These are phyloP conservation scores for Contarinia nasturtii DNA, from an alignment of 1,140 invertebrate species.

Conservation along the genomic window DNA sequence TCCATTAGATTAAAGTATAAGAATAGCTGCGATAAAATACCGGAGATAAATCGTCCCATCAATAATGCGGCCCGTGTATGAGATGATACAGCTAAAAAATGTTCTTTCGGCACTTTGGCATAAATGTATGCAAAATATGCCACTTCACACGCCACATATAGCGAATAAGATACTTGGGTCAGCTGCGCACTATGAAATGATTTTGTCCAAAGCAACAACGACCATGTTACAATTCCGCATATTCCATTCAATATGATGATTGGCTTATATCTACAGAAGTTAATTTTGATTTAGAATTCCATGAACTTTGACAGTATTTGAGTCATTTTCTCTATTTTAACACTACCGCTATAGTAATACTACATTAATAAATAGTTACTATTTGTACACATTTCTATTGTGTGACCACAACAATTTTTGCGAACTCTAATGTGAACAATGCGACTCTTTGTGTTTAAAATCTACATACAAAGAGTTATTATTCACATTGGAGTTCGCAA, in stretches of 20 bases:
- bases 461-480: too few relatives aligned
- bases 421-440: too few relatives aligned
- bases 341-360: too few relatives aligned
- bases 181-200: slow-evolving; percentile 41
- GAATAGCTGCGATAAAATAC: slow-evolving; percentile 38
- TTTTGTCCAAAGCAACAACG: slow-evolving; percentile 48
- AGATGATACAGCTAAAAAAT: slow-evolving; percentile 56
- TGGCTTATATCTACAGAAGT: slow-evolving; percentile 50
- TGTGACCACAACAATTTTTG: too few relatives aligned
- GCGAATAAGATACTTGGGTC: slow-evolving; percentile 50
- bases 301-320: background rate
- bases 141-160: slow-evolving; percentile 73
- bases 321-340: background rate
- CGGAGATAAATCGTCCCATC: slow-evolving; percentile 42
- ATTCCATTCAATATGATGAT: slow-evolving; percentile 57
- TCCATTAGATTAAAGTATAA: slow-evolving; percentile 36
- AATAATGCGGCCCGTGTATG: slow-evolving; percentile 49
- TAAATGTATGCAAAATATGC: slow-evolving; percentile 90
- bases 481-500: too few relatives aligned
- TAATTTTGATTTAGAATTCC: too few relatives aligned
- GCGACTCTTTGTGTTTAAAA: too few relatives aligned
- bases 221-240: slow-evolving; percentile 47
- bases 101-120: slow-evolving; percentile 59
- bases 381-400: too few relatives aligned
- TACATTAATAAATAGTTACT: too few relatives aligned